Conservation (phyloP, 1,140 invertebrate species). For the Ladona fulva region DNA sequence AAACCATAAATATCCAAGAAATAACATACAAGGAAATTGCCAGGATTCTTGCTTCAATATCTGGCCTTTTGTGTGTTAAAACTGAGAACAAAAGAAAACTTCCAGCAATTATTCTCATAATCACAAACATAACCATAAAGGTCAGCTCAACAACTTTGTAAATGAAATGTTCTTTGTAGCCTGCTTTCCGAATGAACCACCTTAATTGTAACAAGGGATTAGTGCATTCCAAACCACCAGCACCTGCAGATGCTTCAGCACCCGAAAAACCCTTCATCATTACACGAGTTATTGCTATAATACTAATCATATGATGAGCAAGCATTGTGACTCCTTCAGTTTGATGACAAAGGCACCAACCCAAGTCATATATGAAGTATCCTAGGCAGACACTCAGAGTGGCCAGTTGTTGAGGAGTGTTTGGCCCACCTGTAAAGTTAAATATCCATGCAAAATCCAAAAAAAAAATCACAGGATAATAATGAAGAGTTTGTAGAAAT, state of each 20-base stretch:
- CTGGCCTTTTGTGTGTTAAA: conserved; percentile 14
- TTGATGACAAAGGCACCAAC: conserved; percentile 44
- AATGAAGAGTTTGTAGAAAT: no score
- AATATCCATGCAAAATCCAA: background rate
- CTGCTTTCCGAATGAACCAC: conserved; percentile 38
- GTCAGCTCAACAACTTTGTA: conserved; percentile 17
- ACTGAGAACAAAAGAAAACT: conserved; percentile 14
- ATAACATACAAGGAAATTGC: conserved; percentile 17
- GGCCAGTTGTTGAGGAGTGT: conserved; percentile 13
- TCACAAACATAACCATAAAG: conserved; percentile 19
- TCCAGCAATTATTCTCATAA: conserved; percentile 19
- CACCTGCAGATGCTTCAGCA: conserved; percentile 37
- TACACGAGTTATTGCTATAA: conserved; percentile 38
- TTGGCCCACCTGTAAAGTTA: conserved; percentile 18
- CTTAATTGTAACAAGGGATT: conserved; percentile 47
- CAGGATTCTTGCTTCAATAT: conserved; percentile 16
- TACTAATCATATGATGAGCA: conserved; percentile 41
- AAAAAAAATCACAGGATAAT: no score
- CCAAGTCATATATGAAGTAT: conserved; percentile 47
- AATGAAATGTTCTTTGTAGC: conserved; percentile 27
- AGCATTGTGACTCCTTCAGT: conserved; percentile 42
- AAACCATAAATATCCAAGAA: conserved; percentile 20
- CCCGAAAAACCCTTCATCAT: conserved; percentile 39
- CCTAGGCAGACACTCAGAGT: conserved; percentile 34
- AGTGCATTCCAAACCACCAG: conserved; percentile 45